A percentile compares a stretch with the other conserved stretches of the same genome.
Conservation (phyloP, 2,888 invertebrate species). For the Ichneumon xanthorius region DNA sequence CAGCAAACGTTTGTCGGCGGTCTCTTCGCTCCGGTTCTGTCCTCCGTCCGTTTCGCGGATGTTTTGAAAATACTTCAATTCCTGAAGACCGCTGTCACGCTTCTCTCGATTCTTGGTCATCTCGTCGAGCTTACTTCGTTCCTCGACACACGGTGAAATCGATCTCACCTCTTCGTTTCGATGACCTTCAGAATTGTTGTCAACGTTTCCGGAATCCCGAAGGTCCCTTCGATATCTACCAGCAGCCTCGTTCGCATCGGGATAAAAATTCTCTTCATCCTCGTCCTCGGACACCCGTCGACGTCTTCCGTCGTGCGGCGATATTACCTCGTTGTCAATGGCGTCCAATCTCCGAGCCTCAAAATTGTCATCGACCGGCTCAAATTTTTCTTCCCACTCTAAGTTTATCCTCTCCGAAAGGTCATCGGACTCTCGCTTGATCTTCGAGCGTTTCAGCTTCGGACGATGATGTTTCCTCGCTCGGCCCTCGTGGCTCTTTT, state of each 20-base stretch:
- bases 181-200: not conserved
- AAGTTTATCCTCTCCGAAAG: not conserved
- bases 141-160: not conserved
- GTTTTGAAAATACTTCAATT: constrained; percentile 53
- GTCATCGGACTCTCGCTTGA: constrained; percentile 1
- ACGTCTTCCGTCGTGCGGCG: constrained; percentile 41
- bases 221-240: constrained; percentile 5
- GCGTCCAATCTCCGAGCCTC: constrained; percentile 5
- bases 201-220: constrained; percentile 6
- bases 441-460: not conserved
- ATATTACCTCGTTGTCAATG: constrained; percentile 33
- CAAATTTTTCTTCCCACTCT: not conserved
- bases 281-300: constrained; percentile 48
- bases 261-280: constrained; percentile 33
- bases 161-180: not conserved
- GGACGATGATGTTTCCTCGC: constrained; percentile 35
- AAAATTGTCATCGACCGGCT: not conserved
- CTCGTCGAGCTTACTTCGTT: not conserved
- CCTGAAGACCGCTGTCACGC: constrained; percentile 26
- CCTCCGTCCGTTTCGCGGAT: constrained; percentile 36
- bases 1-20: constrained; percentile 20
- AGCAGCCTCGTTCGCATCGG: constrained; percentile 2
- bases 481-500: constrained; percentile 7
- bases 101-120: constrained; percentile 40
- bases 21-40: constrained; percentile 31